Evolutionary conservation across 2,888 invertebrate genomes (phyloP), one percentile per base, ranked within the genome.

Genomic region (Leptinotarsa juncta): DNA sequence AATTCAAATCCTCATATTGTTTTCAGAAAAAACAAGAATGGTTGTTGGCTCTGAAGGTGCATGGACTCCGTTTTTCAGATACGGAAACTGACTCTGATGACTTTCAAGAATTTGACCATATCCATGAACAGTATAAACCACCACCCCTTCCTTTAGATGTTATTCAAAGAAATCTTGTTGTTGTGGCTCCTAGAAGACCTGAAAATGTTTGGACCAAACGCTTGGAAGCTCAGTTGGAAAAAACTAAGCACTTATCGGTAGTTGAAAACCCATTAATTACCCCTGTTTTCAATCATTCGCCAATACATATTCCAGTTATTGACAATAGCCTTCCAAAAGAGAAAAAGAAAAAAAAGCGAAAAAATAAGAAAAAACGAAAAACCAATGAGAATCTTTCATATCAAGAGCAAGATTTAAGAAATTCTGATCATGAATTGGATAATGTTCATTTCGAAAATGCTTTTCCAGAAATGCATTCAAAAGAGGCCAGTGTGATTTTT

Each of bases 201-300:
- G 60, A 60, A 60, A 60, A 60, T 60, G 60, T 60, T 4, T 60
- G 60, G 60, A 20, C 60, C 20, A 60, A 60, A 60, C 60, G 26
- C 15, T 15, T 60, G 60, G 60, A 60, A 60, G 26, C 12, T 15
- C 12, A 14, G 12, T 15, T 23, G 12, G 18, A 23, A 60, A 60
- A 60, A 60, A 16, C 12, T 15, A 42, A 42, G 42, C 42, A 42
- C 10, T 42, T 10, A 12, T 42, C 42, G 42, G 42, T 42, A 42
- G 42, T 42, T 42, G 53, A 18, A 53, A 18, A 53, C 18, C 14
- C 53, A 12, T 7, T 18, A 10, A 7, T 53, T 53, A 12, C 18
- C 18, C 53, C 53, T 18, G 12, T 53, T 53, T 3, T 18, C 53
- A 53, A 18, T 18, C 53, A 2, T 18, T 3, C 53, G 4, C 7